phyloP scores from a whole-genome alignment of 2,888 invertebrate genomes.

The Nezara viridula region DNA sequence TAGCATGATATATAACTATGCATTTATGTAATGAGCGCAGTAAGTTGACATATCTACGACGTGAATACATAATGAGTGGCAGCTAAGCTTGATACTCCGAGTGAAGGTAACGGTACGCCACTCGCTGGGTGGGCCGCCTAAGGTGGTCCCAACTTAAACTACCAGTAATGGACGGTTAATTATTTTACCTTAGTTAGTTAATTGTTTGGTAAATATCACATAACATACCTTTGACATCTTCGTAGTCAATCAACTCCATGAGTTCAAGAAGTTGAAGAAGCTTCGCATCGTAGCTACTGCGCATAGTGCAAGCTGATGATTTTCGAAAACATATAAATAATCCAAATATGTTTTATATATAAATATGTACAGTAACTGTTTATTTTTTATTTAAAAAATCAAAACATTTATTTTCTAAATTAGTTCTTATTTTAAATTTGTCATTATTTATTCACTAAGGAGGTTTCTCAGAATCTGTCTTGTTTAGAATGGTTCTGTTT shows the following conservation, averaged over 20 bases:
- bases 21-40: constrained; percentile 21
- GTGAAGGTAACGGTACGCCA: constrained; percentile 6
- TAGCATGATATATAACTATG: constrained; percentile 21
- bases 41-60: constrained; percentile 14
- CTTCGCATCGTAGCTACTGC: neutral
- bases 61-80: constrained; percentile 30
- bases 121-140: neutral
- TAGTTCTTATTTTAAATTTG: too few relatives aligned
- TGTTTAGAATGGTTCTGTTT: too few relatives aligned
- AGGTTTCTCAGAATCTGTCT: too few relatives aligned
- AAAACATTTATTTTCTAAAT: too few relatives aligned
- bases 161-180: constrained; percentile 17
- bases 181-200: constrained; percentile 21
- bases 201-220: constrained; percentile 1
- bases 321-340: neutral
- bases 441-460: too few relatives aligned
- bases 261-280: neutral
- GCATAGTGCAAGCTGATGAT: neutral
- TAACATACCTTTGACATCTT: neutral
- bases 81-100: neutral
- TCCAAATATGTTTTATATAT: neutral
- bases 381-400: too few relatives aligned
- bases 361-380: neutral
- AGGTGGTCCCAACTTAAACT: constrained; percentile 5
- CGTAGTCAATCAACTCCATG: neutral